These are phyloP conservation scores for Probosciger aterrimus DNA, from an alignment of 2,113 vertebrate species.

Conservation along the genomic window DNA sequence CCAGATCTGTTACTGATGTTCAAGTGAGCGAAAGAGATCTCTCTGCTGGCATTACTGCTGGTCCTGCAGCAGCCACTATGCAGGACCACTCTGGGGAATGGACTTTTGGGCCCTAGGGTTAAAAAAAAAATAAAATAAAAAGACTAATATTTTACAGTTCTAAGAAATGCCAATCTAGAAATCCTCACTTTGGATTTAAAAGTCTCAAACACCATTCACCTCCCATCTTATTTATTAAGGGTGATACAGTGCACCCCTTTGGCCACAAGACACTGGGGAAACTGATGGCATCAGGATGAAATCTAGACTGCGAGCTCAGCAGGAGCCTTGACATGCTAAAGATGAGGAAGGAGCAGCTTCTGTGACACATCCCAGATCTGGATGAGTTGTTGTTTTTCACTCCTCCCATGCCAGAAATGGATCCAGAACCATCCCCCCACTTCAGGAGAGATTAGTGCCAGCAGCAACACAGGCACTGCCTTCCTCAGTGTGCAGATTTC, in stretches of 20 bases:
- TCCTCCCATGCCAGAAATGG: background rate
- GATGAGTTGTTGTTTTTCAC: background rate
- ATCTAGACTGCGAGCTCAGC: background rate
- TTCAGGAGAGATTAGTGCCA: background rate
- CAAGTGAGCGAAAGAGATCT: background rate
- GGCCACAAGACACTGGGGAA: background rate
- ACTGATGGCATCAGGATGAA: background rate
- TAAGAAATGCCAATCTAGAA: background rate
- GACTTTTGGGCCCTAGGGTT: background rate
- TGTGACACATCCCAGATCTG: background rate
- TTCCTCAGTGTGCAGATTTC: background rate
- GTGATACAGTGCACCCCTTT: background rate
- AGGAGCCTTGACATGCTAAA: background rate
- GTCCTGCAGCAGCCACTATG: background rate
- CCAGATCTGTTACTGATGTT: background rate
- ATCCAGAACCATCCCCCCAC: background rate
- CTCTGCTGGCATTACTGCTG: background rate
- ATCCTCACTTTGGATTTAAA: background rate
- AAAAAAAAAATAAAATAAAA: background rate
- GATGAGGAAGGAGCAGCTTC: background rate
- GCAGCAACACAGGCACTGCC: rapidly evolving
- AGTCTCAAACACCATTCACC: background rate
- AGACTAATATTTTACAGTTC: background rate
- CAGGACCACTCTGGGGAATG: background rate
- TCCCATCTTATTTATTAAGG: background rate